phyloP scores from a whole-genome alignment of 2,113 vertebrate species.

The Mystacornis crossleyi region DNA sequence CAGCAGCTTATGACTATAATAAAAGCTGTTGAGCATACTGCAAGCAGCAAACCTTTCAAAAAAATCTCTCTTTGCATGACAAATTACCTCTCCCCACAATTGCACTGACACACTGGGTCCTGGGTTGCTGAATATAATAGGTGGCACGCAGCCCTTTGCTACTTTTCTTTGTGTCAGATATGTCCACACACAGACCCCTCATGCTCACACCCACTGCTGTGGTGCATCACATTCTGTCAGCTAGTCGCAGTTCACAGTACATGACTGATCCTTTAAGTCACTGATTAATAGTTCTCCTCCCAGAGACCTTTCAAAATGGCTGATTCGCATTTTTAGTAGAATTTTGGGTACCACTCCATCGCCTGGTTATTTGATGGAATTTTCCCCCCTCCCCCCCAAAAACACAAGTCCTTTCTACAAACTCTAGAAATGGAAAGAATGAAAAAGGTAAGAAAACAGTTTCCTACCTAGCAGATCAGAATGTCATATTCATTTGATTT shows the following conservation, averaged over 20 bases:
- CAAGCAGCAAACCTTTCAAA: not conserved
- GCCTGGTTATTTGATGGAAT: not conserved
- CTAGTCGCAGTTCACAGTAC: not conserved
- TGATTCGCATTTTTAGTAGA: not conserved
- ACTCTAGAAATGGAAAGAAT: not conserved
- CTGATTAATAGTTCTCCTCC: not conserved
- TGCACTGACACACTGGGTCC: not conserved
- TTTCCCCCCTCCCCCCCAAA: not conserved
- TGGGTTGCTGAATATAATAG: not conserved
- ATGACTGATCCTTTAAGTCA: not conserved
- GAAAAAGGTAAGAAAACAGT: not conserved
- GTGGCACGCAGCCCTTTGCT: fast-evolving
- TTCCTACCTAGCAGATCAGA: not conserved
- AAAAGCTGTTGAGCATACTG: not conserved
- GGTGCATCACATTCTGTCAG: not conserved
- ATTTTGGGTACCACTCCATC: not conserved
- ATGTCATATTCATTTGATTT: not conserved
- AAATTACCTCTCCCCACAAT: not conserved
- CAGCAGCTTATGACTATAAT: not conserved
- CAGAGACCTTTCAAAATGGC: not conserved
- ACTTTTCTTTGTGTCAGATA: not conserved
- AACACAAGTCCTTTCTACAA: not conserved
- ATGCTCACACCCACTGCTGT: not conserved
- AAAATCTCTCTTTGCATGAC: not conserved
- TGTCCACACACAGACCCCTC: not conserved